Base-by-base conservation (phyloP, 2,797 vertebrate genomes). In the Labeo calbasu region DNA sequence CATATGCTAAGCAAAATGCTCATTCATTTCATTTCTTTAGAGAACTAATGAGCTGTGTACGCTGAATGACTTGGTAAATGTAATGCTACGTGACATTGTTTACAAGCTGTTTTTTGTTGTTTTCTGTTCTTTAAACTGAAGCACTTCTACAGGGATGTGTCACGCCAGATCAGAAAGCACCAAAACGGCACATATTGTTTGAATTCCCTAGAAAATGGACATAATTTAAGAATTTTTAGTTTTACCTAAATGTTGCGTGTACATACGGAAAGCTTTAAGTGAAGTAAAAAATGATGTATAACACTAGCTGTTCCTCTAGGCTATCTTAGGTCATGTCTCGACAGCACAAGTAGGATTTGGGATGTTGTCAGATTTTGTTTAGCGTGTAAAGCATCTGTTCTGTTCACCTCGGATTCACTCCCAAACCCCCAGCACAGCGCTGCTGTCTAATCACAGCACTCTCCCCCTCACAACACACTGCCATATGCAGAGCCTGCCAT, bases 351-450 rank as follows among this genome's bases (percentile, higher is more conserved):
- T 14, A 51, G 77, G 69, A 80, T 70, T 57, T 28, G 53, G n/a
- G 36, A 19, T 48, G 51, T 55, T 75, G 40, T 40, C 65, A 82
- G 79, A 70, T 61, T 79, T 53, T 70, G 14, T 72, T 81, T 15
- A 70, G 48, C 19, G 68, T 82, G 80, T 71, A 63, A 43, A 73
- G 61, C 81, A 83, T 79, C 81, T 83, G 81, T 68, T 79, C 5
- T 32, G 21, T 65, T 80, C 43, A 72, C 82, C 66, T 78, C 75
- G 63, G 53, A 66, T 53, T 78, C 14, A 14, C 66, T 71, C 81
- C 61, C 72, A 72, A 68, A 84, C 72, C 57, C 21, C 25, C 51
- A 59, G 19, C 17, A 19, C 76, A 75, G 55, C 76, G 15, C 51
- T 55, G 36, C 28, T 66, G 50, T 73, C 72, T 76, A 82, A 84